Evolutionary conservation across 1,140 invertebrate species (phyloP).

Genomic region (Pomacea maculata): DNA sequence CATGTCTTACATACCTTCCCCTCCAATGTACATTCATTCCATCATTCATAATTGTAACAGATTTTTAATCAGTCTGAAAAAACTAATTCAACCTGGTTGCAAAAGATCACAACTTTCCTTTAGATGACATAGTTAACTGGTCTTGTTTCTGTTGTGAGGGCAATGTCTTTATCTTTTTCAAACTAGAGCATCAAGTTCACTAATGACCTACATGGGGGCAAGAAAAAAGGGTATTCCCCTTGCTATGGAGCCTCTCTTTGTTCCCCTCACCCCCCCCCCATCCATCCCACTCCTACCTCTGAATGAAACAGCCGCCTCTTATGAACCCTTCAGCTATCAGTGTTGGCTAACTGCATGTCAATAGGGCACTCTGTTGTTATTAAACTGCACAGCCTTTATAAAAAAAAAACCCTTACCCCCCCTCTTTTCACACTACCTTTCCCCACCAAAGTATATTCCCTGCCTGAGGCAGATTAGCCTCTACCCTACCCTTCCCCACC

Average conservation of each 20-base stretch:
- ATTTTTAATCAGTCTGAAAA: too few relatives aligned
- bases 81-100: neutral
- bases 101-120: neutral
- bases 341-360: conserved; percentile 9
- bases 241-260: neutral
- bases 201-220: neutral
- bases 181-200: neutral
- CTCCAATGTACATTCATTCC: too few relatives aligned
- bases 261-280: neutral
- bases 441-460: neutral
- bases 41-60: too few relatives aligned
- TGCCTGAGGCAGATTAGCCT: neutral
- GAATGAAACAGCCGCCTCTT: neutral
- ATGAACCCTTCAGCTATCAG: conserved; percentile 14
- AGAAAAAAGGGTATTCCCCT: conserved; percentile 4
- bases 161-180: neutral
- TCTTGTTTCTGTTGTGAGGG: neutral
- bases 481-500: neutral
- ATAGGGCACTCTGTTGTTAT: conserved; percentile 2
- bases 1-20: too few relatives aligned
- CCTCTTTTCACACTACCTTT: conserved; percentile 4
- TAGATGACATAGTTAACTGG: neutral
- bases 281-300: neutral
- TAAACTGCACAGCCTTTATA: conserved; percentile 3
- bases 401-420: conserved; percentile 1